A percentile compares a stretch with the other conserved stretches of the same genome.
Conservation (phyloP, 2,113 vertebrate species). For the Muntiacus muntjak region DNA sequence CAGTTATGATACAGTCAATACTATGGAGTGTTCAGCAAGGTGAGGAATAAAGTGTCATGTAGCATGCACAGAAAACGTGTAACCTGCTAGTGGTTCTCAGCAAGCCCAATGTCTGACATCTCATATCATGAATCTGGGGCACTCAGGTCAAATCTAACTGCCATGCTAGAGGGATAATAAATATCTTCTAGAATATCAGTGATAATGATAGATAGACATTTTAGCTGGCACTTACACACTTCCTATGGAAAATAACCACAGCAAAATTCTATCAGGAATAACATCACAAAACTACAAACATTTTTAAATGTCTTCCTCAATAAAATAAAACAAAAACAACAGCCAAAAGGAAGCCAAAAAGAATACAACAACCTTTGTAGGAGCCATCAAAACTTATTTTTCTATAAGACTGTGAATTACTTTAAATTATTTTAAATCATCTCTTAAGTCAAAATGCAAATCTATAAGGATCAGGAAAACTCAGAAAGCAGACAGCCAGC, state of each 20-base stretch:
- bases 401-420: background rate
- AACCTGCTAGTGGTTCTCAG: background rate
- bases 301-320: background rate
- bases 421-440: background rate
- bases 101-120: background rate
- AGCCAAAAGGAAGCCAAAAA: background rate
- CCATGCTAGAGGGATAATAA: background rate
- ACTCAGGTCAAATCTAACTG: background rate
- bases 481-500: background rate
- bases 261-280: background rate
- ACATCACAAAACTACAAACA: background rate
- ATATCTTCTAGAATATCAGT: background rate
- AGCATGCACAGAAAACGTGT: background rate
- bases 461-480: background rate
- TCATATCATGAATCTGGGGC: too few relatives aligned
- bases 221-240: background rate
- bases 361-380: rapidly evolving
- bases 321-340: background rate
- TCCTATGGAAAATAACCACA: background rate
- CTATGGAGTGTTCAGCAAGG: background rate
- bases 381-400: background rate
- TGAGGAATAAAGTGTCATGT: background rate
- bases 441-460: background rate
- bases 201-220: background rate
- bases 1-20: background rate